Conservation (phyloP, 2,888 invertebrate species). For the Stenichneumon culpator region DNA sequence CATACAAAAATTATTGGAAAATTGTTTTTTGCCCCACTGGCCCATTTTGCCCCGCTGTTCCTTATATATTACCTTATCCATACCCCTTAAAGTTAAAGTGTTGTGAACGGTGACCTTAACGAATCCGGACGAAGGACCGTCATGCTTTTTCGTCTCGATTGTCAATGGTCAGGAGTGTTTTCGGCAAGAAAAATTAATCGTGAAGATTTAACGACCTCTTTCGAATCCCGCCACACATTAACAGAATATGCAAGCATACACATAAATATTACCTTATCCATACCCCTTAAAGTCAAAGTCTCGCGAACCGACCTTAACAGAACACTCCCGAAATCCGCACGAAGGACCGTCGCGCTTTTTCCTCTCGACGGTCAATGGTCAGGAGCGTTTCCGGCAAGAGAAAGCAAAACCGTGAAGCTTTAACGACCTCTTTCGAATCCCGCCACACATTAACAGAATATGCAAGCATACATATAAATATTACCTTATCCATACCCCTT, state of each 20-base stretch:
- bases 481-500: constrained; percentile 19
- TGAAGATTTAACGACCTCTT: neutral
- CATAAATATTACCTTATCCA: neutral
- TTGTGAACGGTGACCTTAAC: constrained; percentile 12
- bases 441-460: neutral
- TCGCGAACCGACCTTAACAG: constrained; percentile 19
- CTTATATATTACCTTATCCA: neutral
- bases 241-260: neutral
- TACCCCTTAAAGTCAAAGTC: constrained; percentile 25
- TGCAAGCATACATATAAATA: neutral
- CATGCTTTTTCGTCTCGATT: neutral
- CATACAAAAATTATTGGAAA: too few relatives aligned
- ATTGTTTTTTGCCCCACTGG: too few relatives aligned
- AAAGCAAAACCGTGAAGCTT: constrained; percentile 11
- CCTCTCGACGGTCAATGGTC: neutral
- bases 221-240: neutral
- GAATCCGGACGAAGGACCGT: neutral
- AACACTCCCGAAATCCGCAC: neutral
- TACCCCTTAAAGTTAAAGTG: constrained; percentile 23
- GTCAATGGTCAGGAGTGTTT: neutral
- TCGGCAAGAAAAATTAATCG: constrained; percentile 1
- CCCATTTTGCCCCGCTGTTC: neutral
- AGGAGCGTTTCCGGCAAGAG: neutral
- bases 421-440: neutral
- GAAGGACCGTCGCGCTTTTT: neutral